A percentile compares a stretch with the other conserved stretches of the same genome.
These are phyloP conservation scores for Cygnus buccinator DNA, from an alignment of 2,113 vertebrate genomes.

Conservation along the genomic window DNA sequence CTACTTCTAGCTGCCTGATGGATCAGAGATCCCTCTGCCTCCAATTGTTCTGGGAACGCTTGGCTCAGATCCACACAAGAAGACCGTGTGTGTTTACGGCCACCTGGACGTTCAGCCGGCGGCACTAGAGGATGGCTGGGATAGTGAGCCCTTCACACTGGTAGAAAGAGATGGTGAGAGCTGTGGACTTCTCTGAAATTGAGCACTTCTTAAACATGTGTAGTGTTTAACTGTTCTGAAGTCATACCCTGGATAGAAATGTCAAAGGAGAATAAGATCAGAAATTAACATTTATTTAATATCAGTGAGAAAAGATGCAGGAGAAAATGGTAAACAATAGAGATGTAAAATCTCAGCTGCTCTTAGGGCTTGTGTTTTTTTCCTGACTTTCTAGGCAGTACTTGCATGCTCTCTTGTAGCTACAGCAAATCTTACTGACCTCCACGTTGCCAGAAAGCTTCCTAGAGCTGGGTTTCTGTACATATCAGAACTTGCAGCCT, in stretches of 20 bases:
- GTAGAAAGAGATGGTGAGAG: conserved; percentile 90
- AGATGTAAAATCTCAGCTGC: background rate
- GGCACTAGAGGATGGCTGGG: conserved; percentile 89
- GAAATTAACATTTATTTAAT: background rate
- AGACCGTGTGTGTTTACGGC: conserved; percentile 94
- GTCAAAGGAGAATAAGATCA: background rate
- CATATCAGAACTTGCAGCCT: background rate
- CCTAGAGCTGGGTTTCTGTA: background rate
- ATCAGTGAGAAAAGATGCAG: background rate
- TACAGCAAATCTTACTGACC: background rate
- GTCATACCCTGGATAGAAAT: background rate
- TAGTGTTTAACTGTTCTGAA: background rate
- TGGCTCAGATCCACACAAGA: conserved; percentile 90
- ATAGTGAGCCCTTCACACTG: conserved; percentile 93
- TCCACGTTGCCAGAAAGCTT: background rate
- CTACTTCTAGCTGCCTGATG: conserved; percentile 83
- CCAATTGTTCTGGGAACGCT: conserved; percentile 89
- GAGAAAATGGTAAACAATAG: background rate
- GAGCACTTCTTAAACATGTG: background rate
- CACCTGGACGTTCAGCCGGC: conserved; percentile 97
- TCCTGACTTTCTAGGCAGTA: background rate
- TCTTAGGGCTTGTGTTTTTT: background rate
- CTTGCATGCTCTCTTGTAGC: background rate
- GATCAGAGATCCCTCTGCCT: conserved; percentile 90
- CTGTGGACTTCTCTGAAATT: background rate